Percentiles rank a stretch among this genome's conserved stretches.
Evolutionary conservation across 2,888 invertebrate genomes (phyloP).

Genomic region (Drepana falcataria): DNA sequence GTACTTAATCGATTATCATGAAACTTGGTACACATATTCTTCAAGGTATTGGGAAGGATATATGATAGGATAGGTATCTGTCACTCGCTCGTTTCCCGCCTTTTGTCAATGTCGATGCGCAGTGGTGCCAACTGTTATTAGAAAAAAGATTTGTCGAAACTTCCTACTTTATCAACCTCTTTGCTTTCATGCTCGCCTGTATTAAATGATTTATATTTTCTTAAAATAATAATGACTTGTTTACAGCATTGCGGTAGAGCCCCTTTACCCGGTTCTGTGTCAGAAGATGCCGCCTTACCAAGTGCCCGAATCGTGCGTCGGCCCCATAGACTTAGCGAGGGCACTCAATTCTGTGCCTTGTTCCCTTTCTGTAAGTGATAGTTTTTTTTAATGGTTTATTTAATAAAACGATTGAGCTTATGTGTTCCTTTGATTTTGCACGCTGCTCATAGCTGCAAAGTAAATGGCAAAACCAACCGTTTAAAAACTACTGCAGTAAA

Average conservation of each 20-base stretch:
- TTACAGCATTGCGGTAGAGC: slow-evolving; percentile 93
- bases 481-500: slow-evolving; percentile 66
- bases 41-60: too few species aligned
- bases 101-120: too few species aligned
- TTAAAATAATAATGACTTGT: not conserved
- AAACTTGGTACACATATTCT: too few species aligned
- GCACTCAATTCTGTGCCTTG: slow-evolving; percentile 92
- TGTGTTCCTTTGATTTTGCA: slow-evolving; percentile 19
- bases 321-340: slow-evolving; percentile 90
- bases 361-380: slow-evolving; percentile 84
- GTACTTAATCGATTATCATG: too few species aligned
- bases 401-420: not conserved
- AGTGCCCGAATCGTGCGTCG: slow-evolving; percentile 62
- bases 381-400: slow-evolving; percentile 2
- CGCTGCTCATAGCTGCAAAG: slow-evolving; percentile 66
- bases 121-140: too few species aligned
- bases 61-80: too few species aligned
- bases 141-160: too few species aligned
- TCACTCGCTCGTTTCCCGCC: too few species aligned
- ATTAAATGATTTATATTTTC: too few species aligned
- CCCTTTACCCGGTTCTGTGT: slow-evolving; percentile 87
- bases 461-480: slow-evolving; percentile 69
- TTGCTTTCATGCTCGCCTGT: too few species aligned
- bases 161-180: too few species aligned
- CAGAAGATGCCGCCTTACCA: slow-evolving; percentile 74